Evolutionary conservation across 2,797 vertebrate species (phyloP).

Genomic region (Gambusia yucatana): DNA sequence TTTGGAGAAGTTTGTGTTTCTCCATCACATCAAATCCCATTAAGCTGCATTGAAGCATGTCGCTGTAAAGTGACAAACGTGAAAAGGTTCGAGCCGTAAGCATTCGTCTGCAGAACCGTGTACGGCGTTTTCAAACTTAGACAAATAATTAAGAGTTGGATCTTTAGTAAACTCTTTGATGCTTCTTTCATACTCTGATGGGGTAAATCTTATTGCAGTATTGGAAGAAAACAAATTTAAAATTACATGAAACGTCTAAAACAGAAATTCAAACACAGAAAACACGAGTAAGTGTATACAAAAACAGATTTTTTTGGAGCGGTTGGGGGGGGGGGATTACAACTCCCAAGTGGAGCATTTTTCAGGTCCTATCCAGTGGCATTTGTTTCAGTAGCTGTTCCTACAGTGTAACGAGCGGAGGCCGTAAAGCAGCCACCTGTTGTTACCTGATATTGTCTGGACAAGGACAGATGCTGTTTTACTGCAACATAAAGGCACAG

Average conservation of each 20-base stretch:
- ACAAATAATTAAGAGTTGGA: not conserved
- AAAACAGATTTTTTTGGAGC: slow-evolving; percentile 40
- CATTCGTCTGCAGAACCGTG: not conserved
- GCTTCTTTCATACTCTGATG: not conserved
- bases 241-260: slow-evolving; percentile 25
- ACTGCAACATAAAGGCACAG: slow-evolving; percentile 78
- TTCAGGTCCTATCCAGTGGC: slow-evolving; percentile 62
- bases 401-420: slow-evolving; percentile 73
- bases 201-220: not conserved
- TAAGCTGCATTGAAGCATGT: not conserved
- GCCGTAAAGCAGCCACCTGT: slow-evolving; percentile 82
- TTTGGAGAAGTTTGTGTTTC: not conserved
- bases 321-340: slow-evolving; percentile 37
- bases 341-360: slow-evolving; percentile 62
- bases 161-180: not conserved
- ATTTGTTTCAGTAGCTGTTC: slow-evolving; percentile 77
- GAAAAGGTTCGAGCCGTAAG: not conserved
- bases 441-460: slow-evolving; percentile 81
- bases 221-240: not conserved
- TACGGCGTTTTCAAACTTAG: not conserved
- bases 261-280: slow-evolving; percentile 28
- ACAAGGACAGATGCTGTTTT: slow-evolving; percentile 83
- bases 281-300: slow-evolving; percentile 40
- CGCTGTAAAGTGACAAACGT: not conserved
- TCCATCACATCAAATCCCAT: not conserved